A percentile compares a stretch with the other conserved stretches of the same genome.
Conservation (phyloP, 37 sponge, comb jelly and placozoan genomes). For the Ianthella basta region DNA sequence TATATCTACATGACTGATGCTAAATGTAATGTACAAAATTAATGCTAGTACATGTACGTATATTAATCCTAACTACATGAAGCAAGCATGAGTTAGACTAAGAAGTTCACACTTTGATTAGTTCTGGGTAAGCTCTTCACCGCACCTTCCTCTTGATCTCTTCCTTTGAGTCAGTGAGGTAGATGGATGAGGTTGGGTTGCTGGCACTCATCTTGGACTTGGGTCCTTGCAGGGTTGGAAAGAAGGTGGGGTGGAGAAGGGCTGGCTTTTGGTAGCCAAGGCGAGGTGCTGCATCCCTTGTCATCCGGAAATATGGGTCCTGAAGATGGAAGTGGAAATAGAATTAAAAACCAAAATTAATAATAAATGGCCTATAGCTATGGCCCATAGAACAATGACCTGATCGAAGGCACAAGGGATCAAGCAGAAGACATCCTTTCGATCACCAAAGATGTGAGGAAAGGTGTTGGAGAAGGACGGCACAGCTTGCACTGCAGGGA, state of each 20-base stretch:
- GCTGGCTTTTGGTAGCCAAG: conserved; percentile 80
- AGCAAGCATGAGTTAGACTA: too few relatives aligned
- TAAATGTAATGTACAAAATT: too few relatives aligned
- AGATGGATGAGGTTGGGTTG: conserved; percentile 78
- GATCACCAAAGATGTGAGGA: conserved; percentile 85
- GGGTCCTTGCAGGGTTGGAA: conserved; percentile 85
- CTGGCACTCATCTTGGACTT: conserved; percentile 87
- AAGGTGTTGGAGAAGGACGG: conserved; percentile 86
- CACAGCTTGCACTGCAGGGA: conserved; percentile 91
- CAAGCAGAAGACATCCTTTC: conserved; percentile 71
- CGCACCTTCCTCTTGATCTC: conserved; percentile 73
- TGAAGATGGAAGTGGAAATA: too few relatives aligned
- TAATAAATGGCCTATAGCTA: too few relatives aligned
- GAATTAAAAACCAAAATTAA: too few relatives aligned
- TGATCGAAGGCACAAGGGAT: conserved; percentile 97
- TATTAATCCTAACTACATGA: too few relatives aligned
- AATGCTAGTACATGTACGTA: too few relatives aligned
- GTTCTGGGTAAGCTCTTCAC: too few relatives aligned
- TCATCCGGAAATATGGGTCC: conserved; percentile 94
- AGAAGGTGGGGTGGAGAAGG: conserved; percentile 80
- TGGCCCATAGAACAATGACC: conserved; percentile 37
- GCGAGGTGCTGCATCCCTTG: conserved; percentile 84
- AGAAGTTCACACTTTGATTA: too few relatives aligned
- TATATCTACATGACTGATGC: too few relatives aligned
- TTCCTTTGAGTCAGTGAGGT: conserved; percentile 74